A percentile compares a stretch with the other conserved stretches of the same genome.
Conservation (phyloP, 2,888 invertebrate genomes). For the Elgonia sp. region DNA sequence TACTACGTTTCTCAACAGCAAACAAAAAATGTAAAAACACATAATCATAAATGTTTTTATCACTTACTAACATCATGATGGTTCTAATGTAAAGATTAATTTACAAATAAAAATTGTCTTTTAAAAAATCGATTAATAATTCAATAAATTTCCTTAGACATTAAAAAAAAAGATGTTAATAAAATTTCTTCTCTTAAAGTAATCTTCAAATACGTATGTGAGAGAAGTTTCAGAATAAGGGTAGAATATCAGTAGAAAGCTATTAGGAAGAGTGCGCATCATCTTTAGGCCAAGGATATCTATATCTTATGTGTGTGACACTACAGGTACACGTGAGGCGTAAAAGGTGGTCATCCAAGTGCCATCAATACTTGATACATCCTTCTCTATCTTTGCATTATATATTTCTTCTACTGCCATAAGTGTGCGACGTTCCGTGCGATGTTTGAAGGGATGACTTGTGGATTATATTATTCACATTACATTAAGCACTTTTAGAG, state of each 20-base stretch:
- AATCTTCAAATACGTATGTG: constrained; percentile 41
- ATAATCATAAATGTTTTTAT: too few species aligned
- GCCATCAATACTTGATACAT: constrained; percentile 84
- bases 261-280: constrained; percentile 85
- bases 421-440: constrained; percentile 60
- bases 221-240: constrained; percentile 46
- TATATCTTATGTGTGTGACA: constrained; percentile 56
- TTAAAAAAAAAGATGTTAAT: too few species aligned
- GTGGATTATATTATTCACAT: constrained; percentile 86
- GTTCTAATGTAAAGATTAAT: background rate
- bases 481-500: constrained; percentile 85
- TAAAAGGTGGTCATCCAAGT: constrained; percentile 81
- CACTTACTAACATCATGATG: too few species aligned
- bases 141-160: too few species aligned
- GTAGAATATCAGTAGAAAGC: constrained; percentile 83
- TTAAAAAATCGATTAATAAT: too few species aligned
- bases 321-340: constrained; percentile 51
- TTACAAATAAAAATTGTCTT: too few species aligned
- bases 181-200: background rate
- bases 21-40: too few species aligned
- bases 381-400: constrained; percentile 74
- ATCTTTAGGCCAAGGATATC: constrained; percentile 78
- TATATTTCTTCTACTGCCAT: constrained; percentile 53
- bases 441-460: constrained; percentile 80
- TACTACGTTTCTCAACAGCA: too few species aligned